Conservation (phyloP, 35 echinoderm and acorn worm genomes). For the Stichopus chloronotus region DNA sequence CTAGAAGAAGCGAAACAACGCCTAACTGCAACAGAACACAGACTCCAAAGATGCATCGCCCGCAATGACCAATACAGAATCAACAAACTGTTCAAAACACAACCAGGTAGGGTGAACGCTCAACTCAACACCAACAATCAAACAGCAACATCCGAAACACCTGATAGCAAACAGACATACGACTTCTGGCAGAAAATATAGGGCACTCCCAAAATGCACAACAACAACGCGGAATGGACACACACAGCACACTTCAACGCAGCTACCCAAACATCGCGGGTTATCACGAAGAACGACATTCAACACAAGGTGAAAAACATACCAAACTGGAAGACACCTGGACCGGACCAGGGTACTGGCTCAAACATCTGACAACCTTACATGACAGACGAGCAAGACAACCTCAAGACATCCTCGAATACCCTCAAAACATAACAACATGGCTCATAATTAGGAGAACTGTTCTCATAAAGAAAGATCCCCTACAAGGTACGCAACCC, state of each 20-base stretch:
- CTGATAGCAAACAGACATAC: not conserved
- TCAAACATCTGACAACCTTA: not conserved
- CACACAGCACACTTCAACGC: not conserved
- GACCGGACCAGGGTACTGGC: not conserved
- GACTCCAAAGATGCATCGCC: not conserved
- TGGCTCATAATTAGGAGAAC: too few relatives aligned
- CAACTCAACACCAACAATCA: conserved; percentile 13
- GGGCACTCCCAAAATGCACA: not conserved
- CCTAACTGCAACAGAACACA: not conserved
- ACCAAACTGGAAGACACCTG: conserved; percentile 18
- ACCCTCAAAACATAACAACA: too few relatives aligned
- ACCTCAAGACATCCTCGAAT: too few relatives aligned
- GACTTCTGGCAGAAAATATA: not conserved
- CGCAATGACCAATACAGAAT: too few relatives aligned
- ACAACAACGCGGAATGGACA: not conserved
- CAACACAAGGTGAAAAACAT: conserved; percentile 13
- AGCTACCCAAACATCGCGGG: not conserved
- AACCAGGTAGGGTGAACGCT: not conserved
- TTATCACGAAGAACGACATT: not conserved
- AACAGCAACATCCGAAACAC: not conserved
- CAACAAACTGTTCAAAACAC: too few relatives aligned
- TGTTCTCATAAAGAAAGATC: too few relatives aligned
- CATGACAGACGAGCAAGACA: not conserved
- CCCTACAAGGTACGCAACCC: too few relatives aligned
- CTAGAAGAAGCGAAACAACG: not conserved